Conservation (phyloP, 2,113 vertebrate genomes). For the Peromyscus californicus region DNA sequence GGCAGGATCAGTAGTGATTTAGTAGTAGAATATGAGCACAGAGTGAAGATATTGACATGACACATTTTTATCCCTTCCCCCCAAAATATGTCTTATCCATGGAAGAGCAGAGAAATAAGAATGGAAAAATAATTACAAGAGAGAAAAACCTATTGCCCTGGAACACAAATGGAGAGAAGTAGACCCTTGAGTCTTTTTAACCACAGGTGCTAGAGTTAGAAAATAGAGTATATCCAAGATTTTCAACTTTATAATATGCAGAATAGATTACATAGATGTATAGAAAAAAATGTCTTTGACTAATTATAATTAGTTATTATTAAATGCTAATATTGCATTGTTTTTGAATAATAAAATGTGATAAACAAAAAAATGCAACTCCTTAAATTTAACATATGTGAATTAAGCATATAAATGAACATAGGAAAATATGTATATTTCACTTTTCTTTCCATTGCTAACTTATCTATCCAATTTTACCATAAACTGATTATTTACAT, state of each 20-base stretch:
- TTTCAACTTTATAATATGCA: background rate
- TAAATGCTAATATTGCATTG: background rate
- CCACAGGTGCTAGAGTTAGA: background rate
- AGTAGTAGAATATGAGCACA: slow-evolving; percentile 18
- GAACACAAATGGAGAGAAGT: background rate
- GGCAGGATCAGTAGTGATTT: slow-evolving; percentile 66
- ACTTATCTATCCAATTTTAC: background rate
- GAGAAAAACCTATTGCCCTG: background rate
- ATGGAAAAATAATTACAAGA: slow-evolving; percentile 43
- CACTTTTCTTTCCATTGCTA: background rate
- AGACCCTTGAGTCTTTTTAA: background rate
- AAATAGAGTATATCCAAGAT: background rate
- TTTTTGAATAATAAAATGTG: slow-evolving; percentile 14
- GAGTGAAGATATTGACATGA: slow-evolving; percentile 59
- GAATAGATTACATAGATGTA: background rate
- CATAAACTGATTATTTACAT: background rate
- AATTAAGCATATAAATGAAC: background rate
- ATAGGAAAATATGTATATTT: background rate
- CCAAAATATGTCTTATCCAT: slow-evolving; percentile 39
- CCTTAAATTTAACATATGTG: background rate
- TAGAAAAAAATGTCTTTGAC: background rate
- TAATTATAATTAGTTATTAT: background rate
- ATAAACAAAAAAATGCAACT: background rate
- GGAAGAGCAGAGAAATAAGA: slow-evolving; percentile 31
- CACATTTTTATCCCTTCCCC: slow-evolving; percentile 45